Percentiles rank a stretch among this genome's conserved stretches.
phyloP scores from a whole-genome alignment of 2,797 vertebrate species.

The Mionectes olivaceus region DNA sequence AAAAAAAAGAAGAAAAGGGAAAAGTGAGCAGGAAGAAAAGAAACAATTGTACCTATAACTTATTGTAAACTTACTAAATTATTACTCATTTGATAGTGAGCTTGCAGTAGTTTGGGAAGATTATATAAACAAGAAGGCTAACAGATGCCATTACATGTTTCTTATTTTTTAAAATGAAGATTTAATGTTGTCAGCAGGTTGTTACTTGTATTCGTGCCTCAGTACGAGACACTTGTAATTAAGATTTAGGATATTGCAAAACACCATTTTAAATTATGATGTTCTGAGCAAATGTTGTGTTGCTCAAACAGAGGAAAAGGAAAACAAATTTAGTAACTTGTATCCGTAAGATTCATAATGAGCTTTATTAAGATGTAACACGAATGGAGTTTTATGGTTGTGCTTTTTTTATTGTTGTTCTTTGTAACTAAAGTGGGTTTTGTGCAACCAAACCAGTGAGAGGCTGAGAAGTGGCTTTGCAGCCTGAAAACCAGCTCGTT shows the following conservation, averaged over 20 bases:
- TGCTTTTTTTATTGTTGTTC: not conserved
- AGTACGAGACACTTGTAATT: not conserved
- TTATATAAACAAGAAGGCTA: not conserved
- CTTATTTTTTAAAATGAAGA: slow-evolving; percentile 3
- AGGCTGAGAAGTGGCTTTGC: not conserved
- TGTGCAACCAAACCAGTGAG: not conserved
- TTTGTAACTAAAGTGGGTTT: not conserved
- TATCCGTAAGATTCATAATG: not conserved
- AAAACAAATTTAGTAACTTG: not conserved
- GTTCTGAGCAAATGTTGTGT: not conserved
- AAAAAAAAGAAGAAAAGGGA: too few relatives aligned
- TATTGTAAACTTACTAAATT: not conserved
- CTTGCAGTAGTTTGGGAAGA: not conserved
- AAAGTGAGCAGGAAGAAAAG: not conserved
- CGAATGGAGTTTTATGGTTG: not conserved
- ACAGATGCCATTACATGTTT: not conserved
- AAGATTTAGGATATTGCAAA: not conserved
- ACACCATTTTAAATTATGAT: not conserved
- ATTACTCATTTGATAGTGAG: not conserved
- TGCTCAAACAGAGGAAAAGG: not conserved
- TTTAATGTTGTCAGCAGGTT: not conserved
- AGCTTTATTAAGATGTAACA: not conserved
- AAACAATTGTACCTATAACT: not conserved
- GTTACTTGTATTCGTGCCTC: not conserved
- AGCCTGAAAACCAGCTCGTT: not conserved